Evolutionary conservation across 2,113 vertebrate genomes (phyloP).

Genomic region (Sakesphorus luctuosus): DNA sequence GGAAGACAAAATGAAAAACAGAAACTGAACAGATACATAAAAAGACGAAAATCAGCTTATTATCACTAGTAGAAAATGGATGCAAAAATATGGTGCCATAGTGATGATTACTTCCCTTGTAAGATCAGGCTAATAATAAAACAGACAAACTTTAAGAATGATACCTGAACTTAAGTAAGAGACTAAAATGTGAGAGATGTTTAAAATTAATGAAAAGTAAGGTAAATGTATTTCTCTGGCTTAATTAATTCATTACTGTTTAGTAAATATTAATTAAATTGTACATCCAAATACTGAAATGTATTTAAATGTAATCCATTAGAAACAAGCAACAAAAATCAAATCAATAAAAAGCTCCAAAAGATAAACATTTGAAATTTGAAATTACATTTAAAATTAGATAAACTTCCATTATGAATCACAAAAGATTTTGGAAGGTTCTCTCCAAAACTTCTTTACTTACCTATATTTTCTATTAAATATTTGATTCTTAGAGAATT

Average conservation of each 20-base stretch:
- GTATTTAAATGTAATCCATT: background rate
- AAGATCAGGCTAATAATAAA: background rate
- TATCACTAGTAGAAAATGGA: background rate
- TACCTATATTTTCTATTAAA: background rate
- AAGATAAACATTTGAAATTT: background rate
- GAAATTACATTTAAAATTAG: background rate
- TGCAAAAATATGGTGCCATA: background rate
- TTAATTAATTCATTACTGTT: background rate
- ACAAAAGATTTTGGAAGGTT: background rate
- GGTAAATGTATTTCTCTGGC: background rate
- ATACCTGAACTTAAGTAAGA: background rate
- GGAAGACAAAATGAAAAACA: background rate
- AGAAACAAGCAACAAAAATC: background rate
- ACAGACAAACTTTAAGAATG: background rate
- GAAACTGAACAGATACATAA: background rate
- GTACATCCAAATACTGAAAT: background rate
- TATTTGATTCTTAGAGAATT: background rate
- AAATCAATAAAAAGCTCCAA: background rate
- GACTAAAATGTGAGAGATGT: background rate
- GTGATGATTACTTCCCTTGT: background rate
- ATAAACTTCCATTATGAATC: background rate
- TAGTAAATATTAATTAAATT: background rate
- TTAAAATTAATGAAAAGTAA: background rate
- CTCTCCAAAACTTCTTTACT: background rate
- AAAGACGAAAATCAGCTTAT: background rate